Evolutionary conservation across 2,797 vertebrate species (phyloP).

Genomic region (Leptodactylus fallax): DNA sequence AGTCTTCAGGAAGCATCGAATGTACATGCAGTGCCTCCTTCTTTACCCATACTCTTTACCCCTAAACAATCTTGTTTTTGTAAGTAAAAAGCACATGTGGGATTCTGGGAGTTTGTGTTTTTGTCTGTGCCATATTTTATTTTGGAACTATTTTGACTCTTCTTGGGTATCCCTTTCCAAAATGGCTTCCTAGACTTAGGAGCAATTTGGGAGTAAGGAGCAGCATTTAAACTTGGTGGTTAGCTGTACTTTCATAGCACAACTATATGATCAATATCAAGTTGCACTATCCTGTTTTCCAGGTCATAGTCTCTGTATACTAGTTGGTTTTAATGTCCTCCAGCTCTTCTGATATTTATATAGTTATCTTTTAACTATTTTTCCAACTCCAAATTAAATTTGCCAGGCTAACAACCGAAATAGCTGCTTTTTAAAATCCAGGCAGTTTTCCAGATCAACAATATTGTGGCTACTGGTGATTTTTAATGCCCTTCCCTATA

Average conservation of each 20-base stretch:
- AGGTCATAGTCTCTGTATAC: background rate
- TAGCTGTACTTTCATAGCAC: constrained; percentile 47
- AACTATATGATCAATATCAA: constrained; percentile 38
- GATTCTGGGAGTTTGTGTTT: constrained; percentile 40
- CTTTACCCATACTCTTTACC: constrained; percentile 9
- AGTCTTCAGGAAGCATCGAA: constrained; percentile 20
- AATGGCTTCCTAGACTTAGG: background rate
- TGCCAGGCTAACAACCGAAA: too few species aligned
- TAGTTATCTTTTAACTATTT: background rate
- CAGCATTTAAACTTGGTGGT: background rate
- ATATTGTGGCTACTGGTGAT: background rate
- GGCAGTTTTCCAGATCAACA: background rate
- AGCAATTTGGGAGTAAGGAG: background rate
- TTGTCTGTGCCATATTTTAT: constrained; percentile 54
- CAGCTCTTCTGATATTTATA: background rate
- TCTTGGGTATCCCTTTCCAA: constrained; percentile 3
- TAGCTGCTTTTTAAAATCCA: background rate
- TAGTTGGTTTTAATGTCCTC: background rate
- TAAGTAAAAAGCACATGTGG: constrained; percentile 55
- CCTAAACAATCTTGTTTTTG: constrained; percentile 32
- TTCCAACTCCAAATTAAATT: background rate
- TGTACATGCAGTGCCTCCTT: constrained; percentile 43
- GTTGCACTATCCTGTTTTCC: constrained; percentile 42
- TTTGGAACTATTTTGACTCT: background rate
- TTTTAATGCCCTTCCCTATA: background rate